Evolutionary conservation across 1,140 invertebrate species (phyloP), one percentile per base, ranked within the genome.

Genomic region (Trachelipus rathkii): DNA sequence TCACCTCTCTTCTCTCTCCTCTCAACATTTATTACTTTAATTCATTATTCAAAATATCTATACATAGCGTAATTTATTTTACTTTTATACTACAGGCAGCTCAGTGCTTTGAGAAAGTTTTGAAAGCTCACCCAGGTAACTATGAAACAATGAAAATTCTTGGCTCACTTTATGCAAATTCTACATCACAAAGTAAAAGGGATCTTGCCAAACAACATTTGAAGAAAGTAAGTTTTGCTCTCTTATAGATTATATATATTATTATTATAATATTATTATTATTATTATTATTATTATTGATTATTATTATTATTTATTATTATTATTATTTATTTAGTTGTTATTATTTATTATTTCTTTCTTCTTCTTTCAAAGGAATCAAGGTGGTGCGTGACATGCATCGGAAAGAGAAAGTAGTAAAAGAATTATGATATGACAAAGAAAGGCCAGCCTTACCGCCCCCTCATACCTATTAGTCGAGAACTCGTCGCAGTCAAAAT

Each of bases 71-170:
- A 33, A 6, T 33, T 3, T 33, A 33, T 15, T 60, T 60, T 60
- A 60, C 1, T 60, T 60, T 60, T 60, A 15, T 13, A 13, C 8
- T 68, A 21, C 76, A 81, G 80, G 97, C 97, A 0, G 94, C 96
- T 1, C 93, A 96, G 83, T 98, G 96, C 85, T 99, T 99, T 86
- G 97, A 99, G 86, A 98, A 97, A 87, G 96, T 99, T 7, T 86
- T 99, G 5, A 99, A 99, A 88, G 92, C 91, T 0, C 95, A 98
- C 84, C 95, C 97, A 0, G 95, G 95, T 6, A 99, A 99, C 86
- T 98, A 98, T 84, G 98, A 99, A 86, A 98, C 97, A 7, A 97
- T 99, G 95, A 99, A 99, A 85, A 99, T 99, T 80, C 87, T 99
- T 0, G 97, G 97, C 0, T 98, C 96, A 0, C 86, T 99, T 0